Evolutionary conservation across 2,888 invertebrate species (phyloP), one percentile per base, ranked within the genome.

Genomic region (Tinea pellionella): DNA sequence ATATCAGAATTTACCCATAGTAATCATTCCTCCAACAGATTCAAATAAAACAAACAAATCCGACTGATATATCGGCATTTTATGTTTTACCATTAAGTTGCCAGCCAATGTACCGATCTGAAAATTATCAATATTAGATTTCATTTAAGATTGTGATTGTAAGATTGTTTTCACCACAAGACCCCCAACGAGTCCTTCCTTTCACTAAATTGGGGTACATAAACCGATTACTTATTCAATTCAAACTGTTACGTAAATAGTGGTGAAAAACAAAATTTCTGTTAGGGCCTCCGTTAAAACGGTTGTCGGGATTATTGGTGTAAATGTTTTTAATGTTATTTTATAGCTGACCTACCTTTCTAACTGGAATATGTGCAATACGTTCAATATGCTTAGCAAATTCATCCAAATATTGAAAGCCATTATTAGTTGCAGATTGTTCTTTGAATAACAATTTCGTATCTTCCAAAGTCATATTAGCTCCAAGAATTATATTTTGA

Each of bases 21-120:
- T 88, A 7, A 90, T 63, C 13, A 70, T 66, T 0, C 89, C 89
- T 1, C 89, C 89, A 0, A 89, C 83, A 1, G 88, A 77, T 69
- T 89, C 89, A 0, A 92, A 73, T 1, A 91, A 75, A 13, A 91
- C 64, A 65, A 90, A 92, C 4, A 93, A 67, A 69, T 93, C 93
- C 0, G 93, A 93, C 12, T 89, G 90, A 69, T 92, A 93, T 19
- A 89, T 89, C 0, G 77, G 85, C 66, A 89, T 85, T 0, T 76
- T 70, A 63, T 90, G 89, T 68, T 92, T 93, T 65, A 91, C 75
- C 85, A 91, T 90, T 56, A 93, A 68, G 66, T 92, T 93, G 1
- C 93, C 92, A 55, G 91, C 92, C 63, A 92, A 70, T 0, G 90
- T 90, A n/a, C 90, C 92, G 55, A 89, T 84, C 90, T 90, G 67